Percentiles rank a stretch among this genome's conserved stretches.
These are phyloP conservation scores for Salvelinus sp. DNA, from an alignment of 2,113 vertebrate species.

Conservation along the genomic window DNA sequence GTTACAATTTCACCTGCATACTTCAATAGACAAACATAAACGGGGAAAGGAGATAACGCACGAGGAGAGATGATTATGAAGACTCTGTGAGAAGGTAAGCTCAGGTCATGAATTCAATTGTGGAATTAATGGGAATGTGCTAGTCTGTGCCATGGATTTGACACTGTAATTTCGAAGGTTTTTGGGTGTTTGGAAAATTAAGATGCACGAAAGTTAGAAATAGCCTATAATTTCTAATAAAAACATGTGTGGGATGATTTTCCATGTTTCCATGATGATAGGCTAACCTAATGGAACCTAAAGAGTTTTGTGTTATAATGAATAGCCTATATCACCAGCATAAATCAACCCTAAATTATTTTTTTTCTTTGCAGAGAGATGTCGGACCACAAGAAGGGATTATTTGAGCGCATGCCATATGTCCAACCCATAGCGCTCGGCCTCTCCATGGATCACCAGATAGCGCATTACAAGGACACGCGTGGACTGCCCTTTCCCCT, in stretches of 20 bases:
- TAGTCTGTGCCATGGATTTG: background rate
- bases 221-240: background rate
- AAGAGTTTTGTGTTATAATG: too few relatives aligned
- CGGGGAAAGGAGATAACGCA: background rate
- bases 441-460: constrained; percentile 40
- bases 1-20: background rate
- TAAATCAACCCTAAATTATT: background rate
- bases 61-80: constrained; percentile 25
- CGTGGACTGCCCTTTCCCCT: constrained; percentile 69
- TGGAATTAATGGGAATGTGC: background rate
- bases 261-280: background rate
- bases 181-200: too few relatives aligned
- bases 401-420: constrained; percentile 57
- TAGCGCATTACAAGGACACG: constrained; percentile 58
- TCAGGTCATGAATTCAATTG: background rate
- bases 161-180: background rate
- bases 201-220: too few relatives aligned
- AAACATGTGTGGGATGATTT: too few relatives aligned
- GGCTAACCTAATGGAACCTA: too few relatives aligned
- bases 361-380: constrained; percentile 10
- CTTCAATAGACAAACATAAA: background rate
- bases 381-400: constrained; percentile 31
- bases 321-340: background rate
- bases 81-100: constrained; percentile 33
- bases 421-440: constrained; percentile 60